A percentile compares a stretch with the other conserved stretches of the same genome.
phyloP scores from a whole-genome alignment of 2,888 invertebrate species.

The Platerodrilus igneus region DNA sequence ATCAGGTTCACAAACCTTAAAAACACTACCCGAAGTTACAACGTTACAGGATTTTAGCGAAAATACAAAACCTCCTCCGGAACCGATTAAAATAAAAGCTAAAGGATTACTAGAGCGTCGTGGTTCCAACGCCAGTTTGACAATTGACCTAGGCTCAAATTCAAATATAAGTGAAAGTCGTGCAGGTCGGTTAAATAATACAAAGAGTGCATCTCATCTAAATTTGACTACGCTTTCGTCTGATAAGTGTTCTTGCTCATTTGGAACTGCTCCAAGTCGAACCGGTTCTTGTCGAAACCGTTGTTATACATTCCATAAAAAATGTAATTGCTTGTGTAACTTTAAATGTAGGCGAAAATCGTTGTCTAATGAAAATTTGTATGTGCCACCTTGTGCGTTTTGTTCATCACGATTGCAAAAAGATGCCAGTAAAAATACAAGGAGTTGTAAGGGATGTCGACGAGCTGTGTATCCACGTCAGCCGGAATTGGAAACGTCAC shows the following conservation, averaged over 20 bases:
- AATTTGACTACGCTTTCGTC: conserved; percentile 37
- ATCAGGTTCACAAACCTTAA: conserved; percentile 63
- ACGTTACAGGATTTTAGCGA: conserved; percentile 51
- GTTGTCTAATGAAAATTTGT: conserved; percentile 58
- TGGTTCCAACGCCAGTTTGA: conserved; percentile 87
- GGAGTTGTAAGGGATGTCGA: conserved; percentile 37
- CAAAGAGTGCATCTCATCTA: conserved; percentile 50
- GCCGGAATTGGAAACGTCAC: conserved; percentile 56
- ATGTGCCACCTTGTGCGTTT: conserved; percentile 48
- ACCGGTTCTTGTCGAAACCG: conserved; percentile 26
- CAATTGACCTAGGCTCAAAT: conserved; percentile 66
- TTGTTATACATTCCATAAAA: conserved; percentile 36
- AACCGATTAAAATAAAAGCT: conserved; percentile 52
- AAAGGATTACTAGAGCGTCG: conserved; percentile 77
- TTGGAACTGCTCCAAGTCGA: conserved; percentile 42
- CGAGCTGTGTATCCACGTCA: conserved; percentile 44
- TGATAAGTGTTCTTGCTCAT: conserved; percentile 38
- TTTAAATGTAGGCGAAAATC: conserved; percentile 50
- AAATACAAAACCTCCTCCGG: conserved; percentile 32
- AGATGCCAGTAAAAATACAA: conserved; percentile 34
- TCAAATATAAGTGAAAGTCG: conserved; percentile 44
- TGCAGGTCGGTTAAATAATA: conserved; percentile 50
- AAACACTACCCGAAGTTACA: conserved; percentile 67
- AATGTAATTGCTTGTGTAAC: conserved; percentile 37
- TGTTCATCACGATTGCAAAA: conserved; percentile 44